phyloP scores from a whole-genome alignment of 2,113 vertebrate genomes.

The Hydrochoerus hydrochaeris region DNA sequence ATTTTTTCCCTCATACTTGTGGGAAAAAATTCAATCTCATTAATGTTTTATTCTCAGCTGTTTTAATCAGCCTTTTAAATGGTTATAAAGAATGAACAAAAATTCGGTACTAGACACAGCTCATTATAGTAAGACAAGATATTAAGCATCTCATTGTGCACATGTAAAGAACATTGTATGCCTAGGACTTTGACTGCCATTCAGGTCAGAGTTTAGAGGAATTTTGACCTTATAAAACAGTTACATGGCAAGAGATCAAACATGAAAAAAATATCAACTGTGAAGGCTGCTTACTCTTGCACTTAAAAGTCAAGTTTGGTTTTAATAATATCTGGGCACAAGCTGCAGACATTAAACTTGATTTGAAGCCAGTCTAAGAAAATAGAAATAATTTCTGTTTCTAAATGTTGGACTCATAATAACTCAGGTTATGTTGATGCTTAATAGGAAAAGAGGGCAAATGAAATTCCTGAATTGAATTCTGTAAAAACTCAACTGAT shows the following conservation, averaged over 20 bases:
- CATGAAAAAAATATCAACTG: background rate
- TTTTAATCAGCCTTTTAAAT: slow-evolving; percentile 14
- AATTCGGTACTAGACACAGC: slow-evolving; percentile 11
- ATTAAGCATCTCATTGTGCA: background rate
- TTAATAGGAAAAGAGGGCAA: background rate
- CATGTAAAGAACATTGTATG: background rate
- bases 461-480: background rate
- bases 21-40: background rate
- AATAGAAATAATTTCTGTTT: slow-evolving; percentile 35
- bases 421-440: background rate
- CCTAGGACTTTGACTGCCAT: slow-evolving; percentile 29
- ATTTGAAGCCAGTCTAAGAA: slow-evolving; percentile 23
- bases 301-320: slow-evolving; percentile 48
- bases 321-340: slow-evolving; percentile 43
- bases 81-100: slow-evolving; percentile 14
- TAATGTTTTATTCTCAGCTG: background rate
- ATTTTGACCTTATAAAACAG: slow-evolving; percentile 63
- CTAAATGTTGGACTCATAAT: background rate
- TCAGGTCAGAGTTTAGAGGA: slow-evolving; percentile 66
- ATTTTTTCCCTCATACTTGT: background rate
- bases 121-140: background rate
- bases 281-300: slow-evolving; percentile 30
- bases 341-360: slow-evolving; percentile 4
- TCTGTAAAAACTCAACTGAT: background rate
- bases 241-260: slow-evolving; percentile 59